These are phyloP conservation scores for Cacoxenus indagator DNA, from an alignment of 2,888 invertebrate species.

Conservation along the genomic window DNA sequence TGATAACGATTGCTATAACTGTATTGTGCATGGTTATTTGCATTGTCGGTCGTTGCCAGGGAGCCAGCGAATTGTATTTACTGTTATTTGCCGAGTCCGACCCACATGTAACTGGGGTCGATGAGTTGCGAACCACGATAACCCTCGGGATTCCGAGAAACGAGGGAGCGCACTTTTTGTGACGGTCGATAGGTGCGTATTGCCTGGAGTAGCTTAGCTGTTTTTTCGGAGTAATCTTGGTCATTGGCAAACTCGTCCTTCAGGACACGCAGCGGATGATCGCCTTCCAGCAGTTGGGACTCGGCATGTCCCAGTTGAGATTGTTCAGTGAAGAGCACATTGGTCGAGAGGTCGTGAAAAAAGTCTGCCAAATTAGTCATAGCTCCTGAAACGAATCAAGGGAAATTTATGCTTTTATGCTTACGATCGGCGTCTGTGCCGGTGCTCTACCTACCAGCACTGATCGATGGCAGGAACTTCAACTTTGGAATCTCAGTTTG, in stretches of 20 bases:
- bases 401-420: conserved; percentile 20
- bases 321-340: conserved; percentile 65
- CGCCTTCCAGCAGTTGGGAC: conserved; percentile 61
- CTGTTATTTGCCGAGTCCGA: conserved; percentile 74
- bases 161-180: conserved; percentile 73
- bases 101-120: conserved; percentile 78
- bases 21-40: neutral
- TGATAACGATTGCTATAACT: neutral
- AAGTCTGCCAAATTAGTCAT: conserved; percentile 68
- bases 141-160: conserved; percentile 73
- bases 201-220: conserved; percentile 70
- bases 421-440: conserved; percentile 22
- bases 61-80: conserved; percentile 15
- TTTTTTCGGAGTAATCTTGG: conserved; percentile 40
- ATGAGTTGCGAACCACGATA: conserved; percentile 76
- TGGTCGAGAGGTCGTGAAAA: conserved; percentile 65
- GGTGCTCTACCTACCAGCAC: conserved; percentile 63
- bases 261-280: conserved; percentile 58
- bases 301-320: conserved; percentile 52
- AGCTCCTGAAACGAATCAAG: conserved; percentile 56
- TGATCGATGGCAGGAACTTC: conserved; percentile 64
- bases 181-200: conserved; percentile 71
- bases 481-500: conserved; percentile 30
- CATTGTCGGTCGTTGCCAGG: neutral
- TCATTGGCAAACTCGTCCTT: conserved; percentile 43